Conservation (phyloP, 2,113 vertebrate species). For the Equus quagga region DNA sequence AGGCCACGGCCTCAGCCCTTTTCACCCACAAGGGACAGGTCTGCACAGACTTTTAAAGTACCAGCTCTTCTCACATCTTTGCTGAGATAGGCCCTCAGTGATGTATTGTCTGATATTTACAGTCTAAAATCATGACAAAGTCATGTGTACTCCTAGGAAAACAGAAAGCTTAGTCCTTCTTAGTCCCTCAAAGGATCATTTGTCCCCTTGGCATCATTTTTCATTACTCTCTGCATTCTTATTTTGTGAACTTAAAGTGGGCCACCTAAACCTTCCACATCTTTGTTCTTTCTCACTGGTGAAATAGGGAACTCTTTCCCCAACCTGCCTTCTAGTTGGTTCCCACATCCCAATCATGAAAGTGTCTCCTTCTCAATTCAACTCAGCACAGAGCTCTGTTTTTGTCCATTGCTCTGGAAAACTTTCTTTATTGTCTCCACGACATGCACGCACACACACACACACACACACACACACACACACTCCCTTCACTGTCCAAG, state of each 20-base stretch:
- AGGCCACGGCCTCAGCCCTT: no score
- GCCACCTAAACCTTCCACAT: background rate
- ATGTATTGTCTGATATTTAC: background rate
- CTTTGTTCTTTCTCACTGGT: background rate
- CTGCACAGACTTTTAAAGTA: background rate
- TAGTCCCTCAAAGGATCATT: background rate
- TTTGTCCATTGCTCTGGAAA: background rate
- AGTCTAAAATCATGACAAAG: background rate
- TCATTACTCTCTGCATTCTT: background rate
- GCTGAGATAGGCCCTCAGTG: background rate
- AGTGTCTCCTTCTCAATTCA: background rate
- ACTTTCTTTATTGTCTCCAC: background rate
- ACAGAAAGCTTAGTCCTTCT: background rate
- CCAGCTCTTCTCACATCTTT: background rate
- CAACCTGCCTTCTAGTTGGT: background rate
- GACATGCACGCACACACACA: no score
- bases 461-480: background rate
- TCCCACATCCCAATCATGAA: background rate
- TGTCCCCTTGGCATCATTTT: background rate
- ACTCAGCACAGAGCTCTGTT: background rate
- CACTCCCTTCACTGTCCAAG: background rate
- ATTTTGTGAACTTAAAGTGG: background rate
- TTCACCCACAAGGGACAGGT: background rate
- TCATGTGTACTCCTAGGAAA: background rate
- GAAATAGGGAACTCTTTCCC: background rate